A percentile compares a stretch with the other conserved stretches of the same genome.
Conservation (phyloP, 2,797 vertebrate species). For the Onychomys leucogaster region DNA sequence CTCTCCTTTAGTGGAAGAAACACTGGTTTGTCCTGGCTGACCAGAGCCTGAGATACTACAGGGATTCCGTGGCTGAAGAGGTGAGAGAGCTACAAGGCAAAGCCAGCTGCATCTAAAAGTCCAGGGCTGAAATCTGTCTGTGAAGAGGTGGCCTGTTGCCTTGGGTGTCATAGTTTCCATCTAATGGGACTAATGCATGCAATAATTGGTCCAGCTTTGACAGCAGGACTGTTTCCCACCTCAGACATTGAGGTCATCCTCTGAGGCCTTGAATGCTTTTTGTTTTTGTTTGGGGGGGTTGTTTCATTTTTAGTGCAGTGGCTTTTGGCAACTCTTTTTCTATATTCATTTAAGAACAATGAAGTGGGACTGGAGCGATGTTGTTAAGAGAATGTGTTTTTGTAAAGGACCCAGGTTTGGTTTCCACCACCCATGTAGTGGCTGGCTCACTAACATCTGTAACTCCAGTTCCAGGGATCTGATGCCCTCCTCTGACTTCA, state of each 20-base stretch:
- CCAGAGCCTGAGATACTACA: conserved; percentile 96
- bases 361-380: background rate
- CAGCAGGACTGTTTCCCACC: background rate
- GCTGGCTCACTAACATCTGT: background rate
- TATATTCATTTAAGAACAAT: conserved; percentile 44
- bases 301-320: background rate
- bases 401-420: background rate
- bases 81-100: conserved; percentile 84
- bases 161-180: background rate
- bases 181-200: background rate
- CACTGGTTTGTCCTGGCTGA: conserved; percentile 99
- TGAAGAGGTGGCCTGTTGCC: background rate
- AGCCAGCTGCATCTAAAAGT: background rate
- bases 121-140: background rate
- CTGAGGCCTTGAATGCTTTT: background rate
- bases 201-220: background rate
- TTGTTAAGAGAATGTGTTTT: background rate
- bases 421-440: background rate
- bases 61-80: conserved; percentile 98
- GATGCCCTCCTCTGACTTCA: background rate
- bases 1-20: conserved; percentile 95
- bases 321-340: background rate
- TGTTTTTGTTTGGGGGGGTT: too few relatives aligned
- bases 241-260: background rate
- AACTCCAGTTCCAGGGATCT: background rate